Evolutionary conservation across 2,888 invertebrate genomes (phyloP).

Genomic region (Drosophila cognata): DNA sequence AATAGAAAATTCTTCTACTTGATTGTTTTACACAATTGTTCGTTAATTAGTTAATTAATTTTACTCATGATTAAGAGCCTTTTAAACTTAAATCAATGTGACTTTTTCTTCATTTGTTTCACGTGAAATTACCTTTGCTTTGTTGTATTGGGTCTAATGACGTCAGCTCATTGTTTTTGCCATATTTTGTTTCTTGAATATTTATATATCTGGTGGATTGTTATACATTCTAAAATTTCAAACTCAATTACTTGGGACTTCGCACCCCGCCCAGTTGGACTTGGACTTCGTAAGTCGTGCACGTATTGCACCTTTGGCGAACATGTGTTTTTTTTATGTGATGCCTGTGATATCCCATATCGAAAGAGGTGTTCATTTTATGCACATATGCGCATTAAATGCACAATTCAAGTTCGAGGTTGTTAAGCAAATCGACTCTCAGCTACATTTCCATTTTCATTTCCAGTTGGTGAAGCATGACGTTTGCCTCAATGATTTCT

Average conservation of each 20-base stretch:
- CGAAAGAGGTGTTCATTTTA: neutral
- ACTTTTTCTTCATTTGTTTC: neutral
- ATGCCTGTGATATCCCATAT: slow-evolving; percentile 19
- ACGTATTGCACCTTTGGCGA: neutral
- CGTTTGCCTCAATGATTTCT: slow-evolving; percentile 47
- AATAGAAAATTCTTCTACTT: neutral
- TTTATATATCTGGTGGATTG: slow-evolving; percentile 12
- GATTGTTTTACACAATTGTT: neutral
- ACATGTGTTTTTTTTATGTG: slow-evolving; percentile 10
- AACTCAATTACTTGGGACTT: slow-evolving; percentile 53
- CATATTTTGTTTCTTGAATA: slow-evolving; percentile 10
- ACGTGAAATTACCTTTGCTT: neutral
- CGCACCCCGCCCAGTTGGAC: slow-evolving; percentile 23
- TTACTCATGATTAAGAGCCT: neutral
- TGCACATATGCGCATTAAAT: slow-evolving; percentile 15
- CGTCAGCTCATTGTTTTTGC: neutral
- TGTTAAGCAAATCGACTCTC: slow-evolving; percentile 16
- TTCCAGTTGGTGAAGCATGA: slow-evolving; percentile 50
- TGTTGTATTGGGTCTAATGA: neutral
- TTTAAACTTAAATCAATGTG: neutral
- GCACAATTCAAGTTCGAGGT: slow-evolving; percentile 46
- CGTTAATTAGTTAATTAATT: neutral
- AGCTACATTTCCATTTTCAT: slow-evolving; percentile 17
- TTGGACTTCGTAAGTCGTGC: slow-evolving; percentile 41
- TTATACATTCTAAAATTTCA: slow-evolving; percentile 25